Base-by-base conservation (phyloP, 2,888 invertebrate species). In the Anagyrus pseudococci region DNA sequence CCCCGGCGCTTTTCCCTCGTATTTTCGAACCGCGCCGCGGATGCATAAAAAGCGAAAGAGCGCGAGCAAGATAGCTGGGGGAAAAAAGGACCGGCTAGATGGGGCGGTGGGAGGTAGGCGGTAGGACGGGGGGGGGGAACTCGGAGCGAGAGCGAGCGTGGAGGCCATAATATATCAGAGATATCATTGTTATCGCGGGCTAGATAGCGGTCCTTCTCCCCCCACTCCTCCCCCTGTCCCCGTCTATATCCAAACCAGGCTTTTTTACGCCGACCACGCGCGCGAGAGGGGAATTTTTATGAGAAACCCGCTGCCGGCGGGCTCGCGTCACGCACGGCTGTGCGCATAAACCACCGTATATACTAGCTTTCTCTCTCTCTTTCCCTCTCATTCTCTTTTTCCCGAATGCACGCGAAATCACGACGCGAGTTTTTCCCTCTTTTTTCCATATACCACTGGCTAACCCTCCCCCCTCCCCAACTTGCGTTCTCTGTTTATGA, bases 221-320 rank as follows among this genome's bases (percentile, higher is more conserved):
- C 33, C 20, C 29, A 15, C 37, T 47, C 37, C 25, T 23, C 13
- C 20, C 55, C 19, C 33, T 22, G 17, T 37, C 33, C 23, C 23
- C 44, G 20, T 29, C 33, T 26, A 25, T 6, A n/a, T 4, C 55
- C 10, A 37, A 10, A 8, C n/a, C n/a, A n/a, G 43, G 22, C 22
- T 48, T 63, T 58, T 53, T 53, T 52, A 33, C 43, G 29, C 23
- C 20, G 17, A 7, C 25, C 25, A 68, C 72, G 70, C 70, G 70
- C 71, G 72, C 70, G 72, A 77, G 76, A 74, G 76, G 72, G 75
- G 75, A 72, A 78, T 79, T 79, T 79, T 79, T 79, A 78, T 75
- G 79, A 78, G 77, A 74, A 76, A 75, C 75, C 72, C 73, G 74
- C 69, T 68, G 56, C 62, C 67, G 66, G 71, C 64, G 65, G 53